These are phyloP conservation scores for Telmatherina bonti DNA, from an alignment of 2,797 vertebrate genomes.

Conservation along the genomic window DNA sequence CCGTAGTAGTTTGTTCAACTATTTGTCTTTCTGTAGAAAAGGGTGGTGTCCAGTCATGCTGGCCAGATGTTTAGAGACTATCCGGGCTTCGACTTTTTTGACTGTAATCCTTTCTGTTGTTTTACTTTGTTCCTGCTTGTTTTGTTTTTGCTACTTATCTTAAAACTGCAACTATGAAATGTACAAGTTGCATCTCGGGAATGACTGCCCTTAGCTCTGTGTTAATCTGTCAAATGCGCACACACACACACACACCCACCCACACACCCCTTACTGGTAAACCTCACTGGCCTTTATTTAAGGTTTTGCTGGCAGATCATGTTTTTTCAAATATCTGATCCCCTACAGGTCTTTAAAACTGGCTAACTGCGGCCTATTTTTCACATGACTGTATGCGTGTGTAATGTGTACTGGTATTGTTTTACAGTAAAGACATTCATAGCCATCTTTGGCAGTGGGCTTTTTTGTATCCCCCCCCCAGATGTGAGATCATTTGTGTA, in stretches of 20 bases:
- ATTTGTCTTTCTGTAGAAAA: conserved; percentile 19
- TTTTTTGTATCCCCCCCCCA: neutral
- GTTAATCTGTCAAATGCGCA: neutral
- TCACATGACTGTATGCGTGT: neutral
- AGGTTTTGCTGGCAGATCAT: no score
- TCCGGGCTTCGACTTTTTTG: no score
- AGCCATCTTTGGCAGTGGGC: neutral
- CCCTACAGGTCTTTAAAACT: neutral
- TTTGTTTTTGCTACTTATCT: neutral
- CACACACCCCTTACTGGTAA: no score
- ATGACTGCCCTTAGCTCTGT: neutral
- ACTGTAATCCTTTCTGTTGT: neutral
- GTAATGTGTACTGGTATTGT: neutral
- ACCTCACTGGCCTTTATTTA: no score
- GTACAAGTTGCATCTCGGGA: conserved; percentile 1
- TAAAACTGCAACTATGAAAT: conserved; percentile 8
- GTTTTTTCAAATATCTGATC: neutral
- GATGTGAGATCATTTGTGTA: neutral
- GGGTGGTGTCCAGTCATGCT: conserved; percentile 34
- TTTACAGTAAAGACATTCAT: neutral
- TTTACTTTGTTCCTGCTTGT: neutral
- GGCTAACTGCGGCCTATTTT: neutral
- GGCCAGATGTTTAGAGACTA: conserved; percentile 41
- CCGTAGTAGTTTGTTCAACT: conserved; percentile 16
- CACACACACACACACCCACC: no score